Evolutionary conservation across 2,797 vertebrate species (phyloP).

Genomic region (Alfaro cultratus): DNA sequence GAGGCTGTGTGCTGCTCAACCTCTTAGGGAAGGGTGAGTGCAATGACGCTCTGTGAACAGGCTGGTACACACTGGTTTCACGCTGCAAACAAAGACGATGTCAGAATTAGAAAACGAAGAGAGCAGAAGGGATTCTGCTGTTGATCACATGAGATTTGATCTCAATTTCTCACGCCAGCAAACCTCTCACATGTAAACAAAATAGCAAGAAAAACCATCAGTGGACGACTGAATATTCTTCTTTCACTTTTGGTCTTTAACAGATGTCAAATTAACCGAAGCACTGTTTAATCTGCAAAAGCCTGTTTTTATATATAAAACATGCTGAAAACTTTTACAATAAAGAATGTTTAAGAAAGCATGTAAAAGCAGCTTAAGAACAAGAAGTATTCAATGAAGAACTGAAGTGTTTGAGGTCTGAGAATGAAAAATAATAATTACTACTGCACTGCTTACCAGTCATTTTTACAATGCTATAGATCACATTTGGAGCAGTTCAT

Average conservation of each 20-base stretch:
- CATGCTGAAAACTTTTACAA: neutral
- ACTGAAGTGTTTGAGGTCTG: neutral
- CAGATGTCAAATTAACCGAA: neutral
- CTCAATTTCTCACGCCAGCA: constrained; percentile 39
- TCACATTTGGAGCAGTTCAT: neutral
- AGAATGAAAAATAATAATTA: neutral
- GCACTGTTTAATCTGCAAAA: constrained; percentile 1
- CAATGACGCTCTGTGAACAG: constrained; percentile 48
- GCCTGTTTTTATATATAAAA: neutral
- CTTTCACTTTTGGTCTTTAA: constrained; percentile 3
- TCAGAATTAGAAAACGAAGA: constrained; percentile 35
- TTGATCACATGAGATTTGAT: constrained; percentile 61
- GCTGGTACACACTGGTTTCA: constrained; percentile 51
- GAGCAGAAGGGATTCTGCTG: constrained; percentile 39
- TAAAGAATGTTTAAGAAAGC: neutral
- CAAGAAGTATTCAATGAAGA: neutral
- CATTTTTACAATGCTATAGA: neutral
- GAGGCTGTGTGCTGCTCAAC: constrained; percentile 65
- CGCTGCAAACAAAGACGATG: constrained; percentile 66
- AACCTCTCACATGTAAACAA: constrained; percentile 35
- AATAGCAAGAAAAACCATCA: constrained; percentile 13
- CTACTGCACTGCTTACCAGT: neutral
- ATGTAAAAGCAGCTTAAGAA: neutral
- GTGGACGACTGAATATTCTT: constrained; percentile 10
- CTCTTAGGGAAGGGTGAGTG: constrained; percentile 71